These are phyloP conservation scores for Halocaridina rubra DNA, from an alignment of 2,888 invertebrate species.

Conservation along the genomic window DNA sequence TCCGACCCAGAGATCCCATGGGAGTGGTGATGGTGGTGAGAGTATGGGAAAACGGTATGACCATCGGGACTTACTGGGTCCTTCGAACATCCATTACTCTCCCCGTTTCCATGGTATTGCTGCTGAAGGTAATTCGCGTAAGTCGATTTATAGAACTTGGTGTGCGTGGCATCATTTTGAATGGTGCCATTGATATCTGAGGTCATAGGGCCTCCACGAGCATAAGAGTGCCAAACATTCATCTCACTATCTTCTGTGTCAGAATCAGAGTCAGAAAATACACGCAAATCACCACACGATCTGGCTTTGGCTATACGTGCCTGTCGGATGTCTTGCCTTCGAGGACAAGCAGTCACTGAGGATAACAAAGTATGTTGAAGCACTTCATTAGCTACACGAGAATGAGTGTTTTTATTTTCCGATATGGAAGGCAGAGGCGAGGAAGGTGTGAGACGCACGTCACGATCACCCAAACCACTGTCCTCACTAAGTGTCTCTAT, in stretches of 20 bases:
- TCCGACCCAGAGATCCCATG: constrained; percentile 28
- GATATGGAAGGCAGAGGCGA: constrained; percentile 48
- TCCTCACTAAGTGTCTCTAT: constrained; percentile 53
- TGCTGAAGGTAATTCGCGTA: constrained; percentile 11
- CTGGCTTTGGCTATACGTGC: constrained; percentile 27
- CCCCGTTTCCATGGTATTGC: background rate
- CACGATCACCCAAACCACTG: constrained; percentile 40
- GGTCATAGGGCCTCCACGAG: background rate
- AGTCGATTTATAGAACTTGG: background rate
- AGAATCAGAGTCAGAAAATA: constrained; percentile 41
- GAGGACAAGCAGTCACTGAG: constrained; percentile 5
- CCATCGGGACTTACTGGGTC: background rate
- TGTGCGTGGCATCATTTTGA: background rate
- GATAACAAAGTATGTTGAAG: background rate
- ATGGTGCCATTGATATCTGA: background rate
- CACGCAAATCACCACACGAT: constrained; percentile 45
- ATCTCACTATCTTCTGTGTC: constrained; percentile 22
- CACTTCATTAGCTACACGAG: background rate
- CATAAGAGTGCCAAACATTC: constrained; percentile 20
- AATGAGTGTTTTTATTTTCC: too few relatives aligned
- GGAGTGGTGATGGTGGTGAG: constrained; percentile 14
- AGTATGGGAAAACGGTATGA: background rate
- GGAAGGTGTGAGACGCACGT: constrained; percentile 52
- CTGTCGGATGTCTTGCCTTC: constrained; percentile 20
- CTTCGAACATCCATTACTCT: background rate